These are phyloP conservation scores for Laspeyria flexula DNA, from an alignment of 2,888 invertebrate genomes.

Conservation along the genomic window DNA sequence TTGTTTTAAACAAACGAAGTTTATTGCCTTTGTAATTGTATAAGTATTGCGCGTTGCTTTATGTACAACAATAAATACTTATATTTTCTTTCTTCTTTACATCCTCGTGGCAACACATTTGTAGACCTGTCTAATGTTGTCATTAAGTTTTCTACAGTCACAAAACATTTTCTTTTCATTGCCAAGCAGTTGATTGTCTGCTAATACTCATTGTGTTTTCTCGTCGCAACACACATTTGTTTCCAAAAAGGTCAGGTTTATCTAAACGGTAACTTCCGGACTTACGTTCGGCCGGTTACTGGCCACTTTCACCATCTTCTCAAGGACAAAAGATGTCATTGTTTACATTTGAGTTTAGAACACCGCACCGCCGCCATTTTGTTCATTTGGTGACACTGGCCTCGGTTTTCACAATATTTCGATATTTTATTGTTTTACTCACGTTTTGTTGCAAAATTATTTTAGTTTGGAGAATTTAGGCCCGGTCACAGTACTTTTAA, in stretches of 20 bases:
- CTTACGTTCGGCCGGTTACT: background rate
- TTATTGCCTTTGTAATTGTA: no score
- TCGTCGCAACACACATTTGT: background rate
- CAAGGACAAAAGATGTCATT: constrained; percentile 39
- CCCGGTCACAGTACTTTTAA: constrained; percentile 3
- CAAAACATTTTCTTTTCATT: background rate
- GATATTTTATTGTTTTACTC: constrained; percentile 20
- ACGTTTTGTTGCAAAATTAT: constrained; percentile 19
- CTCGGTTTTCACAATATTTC: constrained; percentile 21
- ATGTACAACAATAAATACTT: no score
- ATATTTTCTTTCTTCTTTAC: background rate
- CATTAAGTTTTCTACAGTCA: background rate
- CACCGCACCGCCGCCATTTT: constrained; percentile 4
- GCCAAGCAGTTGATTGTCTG: background rate
- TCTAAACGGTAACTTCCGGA: constrained; percentile 6
- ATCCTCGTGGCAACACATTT: background rate
- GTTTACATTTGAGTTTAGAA: constrained; percentile 29
- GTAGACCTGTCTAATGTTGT: background rate
- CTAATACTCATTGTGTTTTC: constrained; percentile 6
- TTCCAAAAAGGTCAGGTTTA: constrained; percentile 17
- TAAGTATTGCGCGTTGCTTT: no score
- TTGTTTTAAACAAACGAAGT: no score
- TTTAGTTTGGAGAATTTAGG: constrained; percentile 10
- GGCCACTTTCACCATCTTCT: constrained; percentile 34
- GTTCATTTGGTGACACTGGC: constrained; percentile 8